Conservation (phyloP, 1,140 invertebrate genomes). For the Trichomalopsis sarcophagae region DNA sequence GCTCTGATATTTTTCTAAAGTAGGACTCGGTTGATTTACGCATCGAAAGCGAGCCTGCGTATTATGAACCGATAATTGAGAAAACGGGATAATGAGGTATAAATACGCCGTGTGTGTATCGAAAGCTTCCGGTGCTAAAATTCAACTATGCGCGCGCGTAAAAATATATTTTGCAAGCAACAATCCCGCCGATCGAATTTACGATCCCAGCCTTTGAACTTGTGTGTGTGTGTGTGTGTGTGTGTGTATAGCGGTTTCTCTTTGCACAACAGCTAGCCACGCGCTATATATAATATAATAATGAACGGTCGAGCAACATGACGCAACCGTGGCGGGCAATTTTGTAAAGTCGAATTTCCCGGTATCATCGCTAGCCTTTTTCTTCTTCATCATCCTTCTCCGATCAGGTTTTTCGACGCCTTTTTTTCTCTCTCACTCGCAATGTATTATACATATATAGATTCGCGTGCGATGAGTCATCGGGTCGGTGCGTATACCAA, state of each 20-base stretch:
- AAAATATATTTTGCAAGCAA: conserved; percentile 39
- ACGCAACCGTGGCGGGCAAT: not conserved
- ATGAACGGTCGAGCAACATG: not conserved
- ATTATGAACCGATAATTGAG: not conserved
- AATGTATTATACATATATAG: not conserved
- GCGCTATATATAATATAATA: not conserved
- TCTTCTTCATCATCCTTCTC: no score
- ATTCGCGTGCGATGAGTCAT: not conserved
- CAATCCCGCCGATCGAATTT: conserved; percentile 33
- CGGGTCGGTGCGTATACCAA: not conserved
- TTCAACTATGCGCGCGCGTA: conserved; percentile 28
- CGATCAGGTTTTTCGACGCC: no score
- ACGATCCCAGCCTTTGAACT: conserved; percentile 15
- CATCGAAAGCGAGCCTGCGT: not conserved
- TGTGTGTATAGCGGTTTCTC: not conserved
- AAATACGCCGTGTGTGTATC: not conserved
- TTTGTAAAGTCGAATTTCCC: conserved; percentile 2
- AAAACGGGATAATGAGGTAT: conserved; percentile 5
- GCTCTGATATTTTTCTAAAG: not conserved
- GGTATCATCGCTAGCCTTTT: not conserved
- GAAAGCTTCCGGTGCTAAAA: conserved; percentile 3
- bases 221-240: no score
- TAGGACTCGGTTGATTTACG: not conserved
- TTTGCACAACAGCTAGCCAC: not conserved
- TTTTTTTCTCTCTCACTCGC: no score